Conservation (phyloP, 1,140 invertebrate genomes). For the Catajapyx aquilonaris region DNA sequence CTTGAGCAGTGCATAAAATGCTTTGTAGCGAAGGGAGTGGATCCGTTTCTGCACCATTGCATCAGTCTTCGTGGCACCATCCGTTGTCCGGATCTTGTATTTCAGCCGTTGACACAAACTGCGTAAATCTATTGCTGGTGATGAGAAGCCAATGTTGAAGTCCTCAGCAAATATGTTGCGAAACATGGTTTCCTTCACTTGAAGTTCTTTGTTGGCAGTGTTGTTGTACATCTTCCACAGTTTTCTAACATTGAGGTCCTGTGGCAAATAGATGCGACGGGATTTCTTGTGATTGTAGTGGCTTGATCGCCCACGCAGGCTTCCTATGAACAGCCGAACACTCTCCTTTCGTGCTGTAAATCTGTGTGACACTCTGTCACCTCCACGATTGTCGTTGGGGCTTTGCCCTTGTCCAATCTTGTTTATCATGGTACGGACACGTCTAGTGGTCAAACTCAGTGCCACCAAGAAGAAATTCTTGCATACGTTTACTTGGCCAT, state of each 20-base stretch:
- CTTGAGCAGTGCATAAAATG: slow-evolving; percentile 15
- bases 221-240: slow-evolving; percentile 7
- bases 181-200: slow-evolving; percentile 10
- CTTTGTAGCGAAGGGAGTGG: slow-evolving; percentile 14
- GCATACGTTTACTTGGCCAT: too few species aligned
- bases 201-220: slow-evolving; percentile 4
- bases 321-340: too few species aligned
- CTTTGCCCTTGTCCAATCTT: too few species aligned
- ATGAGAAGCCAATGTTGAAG: slow-evolving; percentile 12
- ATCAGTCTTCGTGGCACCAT: slow-evolving; percentile 7
- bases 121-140: slow-evolving; percentile 11
- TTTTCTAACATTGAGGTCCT: slow-evolving; percentile 6
- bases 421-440: too few species aligned
- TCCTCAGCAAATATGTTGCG: slow-evolving; percentile 8
- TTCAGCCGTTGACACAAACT: slow-evolving; percentile 9
- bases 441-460: too few species aligned
- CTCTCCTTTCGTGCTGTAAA: too few species aligned
- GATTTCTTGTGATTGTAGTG: too few species aligned
- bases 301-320: too few species aligned
- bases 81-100: slow-evolving; percentile 10
- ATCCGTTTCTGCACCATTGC: slow-evolving; percentile 11
- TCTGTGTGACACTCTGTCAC: too few species aligned
- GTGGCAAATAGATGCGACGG: slow-evolving; percentile 6
- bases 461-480: too few species aligned
- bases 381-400: too few species aligned